These are phyloP conservation scores for Stramonita haemastoma DNA, from an alignment of 2,888 invertebrate genomes.

Conservation along the genomic window DNA sequence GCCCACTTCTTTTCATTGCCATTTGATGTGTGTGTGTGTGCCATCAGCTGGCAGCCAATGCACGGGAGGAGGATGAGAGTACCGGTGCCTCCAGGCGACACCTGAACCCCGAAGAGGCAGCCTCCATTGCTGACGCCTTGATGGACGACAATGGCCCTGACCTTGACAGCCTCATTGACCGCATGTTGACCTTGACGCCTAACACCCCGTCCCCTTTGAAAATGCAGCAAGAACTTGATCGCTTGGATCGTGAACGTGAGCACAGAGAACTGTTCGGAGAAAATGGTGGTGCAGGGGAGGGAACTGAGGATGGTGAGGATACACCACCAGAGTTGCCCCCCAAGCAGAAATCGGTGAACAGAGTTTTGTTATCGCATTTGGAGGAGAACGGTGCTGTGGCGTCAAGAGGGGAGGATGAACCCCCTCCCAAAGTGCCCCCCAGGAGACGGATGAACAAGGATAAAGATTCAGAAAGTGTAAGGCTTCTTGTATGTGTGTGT, in stretches of 20 bases:
- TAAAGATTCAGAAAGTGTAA: constrained; percentile 14
- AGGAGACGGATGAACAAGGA: constrained; percentile 60
- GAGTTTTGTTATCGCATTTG: constrained; percentile 52
- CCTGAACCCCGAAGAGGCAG: constrained; percentile 48
- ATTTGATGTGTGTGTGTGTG: too few relatives aligned
- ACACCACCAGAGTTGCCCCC: constrained; percentile 69
- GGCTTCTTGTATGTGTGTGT: background rate
- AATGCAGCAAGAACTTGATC: constrained; percentile 18
- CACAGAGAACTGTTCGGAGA: background rate
- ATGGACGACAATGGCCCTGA: constrained; percentile 62
- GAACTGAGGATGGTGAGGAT: constrained; percentile 13
- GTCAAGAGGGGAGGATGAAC: background rate
- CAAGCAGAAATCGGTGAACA: constrained; percentile 60
- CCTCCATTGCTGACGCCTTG: constrained; percentile 45
- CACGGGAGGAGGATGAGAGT: background rate
- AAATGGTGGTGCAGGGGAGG: background rate
- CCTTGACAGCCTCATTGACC: constrained; percentile 65
- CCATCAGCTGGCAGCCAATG: too few relatives aligned
- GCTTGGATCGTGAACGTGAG: constrained; percentile 3
- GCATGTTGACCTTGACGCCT: constrained; percentile 70
- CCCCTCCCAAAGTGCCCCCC: constrained; percentile 67
- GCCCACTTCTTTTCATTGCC: too few relatives aligned
- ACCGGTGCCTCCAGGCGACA: background rate
- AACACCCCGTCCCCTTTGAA: constrained; percentile 59
- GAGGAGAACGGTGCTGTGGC: constrained; percentile 32